Evolutionary conservation across 2,888 invertebrate genomes (phyloP), one percentile per base, ranked within the genome.

Genomic region (Oligia fasciuncula): DNA sequence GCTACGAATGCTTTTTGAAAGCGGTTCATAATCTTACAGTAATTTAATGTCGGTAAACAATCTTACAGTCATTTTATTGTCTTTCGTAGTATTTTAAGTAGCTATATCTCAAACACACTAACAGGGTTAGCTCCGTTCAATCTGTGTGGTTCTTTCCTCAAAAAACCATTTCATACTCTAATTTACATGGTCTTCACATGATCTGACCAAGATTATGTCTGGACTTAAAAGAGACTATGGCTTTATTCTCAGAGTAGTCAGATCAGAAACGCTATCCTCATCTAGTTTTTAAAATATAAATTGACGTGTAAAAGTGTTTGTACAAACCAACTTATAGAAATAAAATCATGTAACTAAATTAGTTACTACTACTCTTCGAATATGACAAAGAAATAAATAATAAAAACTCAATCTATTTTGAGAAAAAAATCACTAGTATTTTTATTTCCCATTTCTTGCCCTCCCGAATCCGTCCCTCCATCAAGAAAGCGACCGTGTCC

Each of bases 401-500:
- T 29, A 35, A 35, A 57, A 49, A 5, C 0, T 14, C 14, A 1
- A 63, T 14, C 1, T 49, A 43, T 23, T 17, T 17, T 23, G 17
- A 19, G 5, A 43, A 57, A n/a, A 19, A 49, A 17, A 23, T 0
- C 29, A 0, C 2, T 8, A 23, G 51, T 19, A 17, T 35, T 23
- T 29, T 40, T 65, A 35, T 9, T 51, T 29, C 1, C 8, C 13
- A 19, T 70, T 72, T 49, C 43, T 29, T 14, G 3, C 49, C 57
- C 49, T 19, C 83, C 90, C 69, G 77, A 94, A 65, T 94, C 89
- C 95, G 91, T 51, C 92, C 93, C 94, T 90, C 91, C 46, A 17
- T 62, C 80, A 85, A 91, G 91, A 90, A 91, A 91, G 92, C 94
- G 95, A 92, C 95, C 95, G 93, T 93, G 93, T 93, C 93, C 92